These are phyloP conservation scores for Drosophila atroscutellata DNA, from an alignment of 2,888 invertebrate species.

Conservation along the genomic window DNA sequence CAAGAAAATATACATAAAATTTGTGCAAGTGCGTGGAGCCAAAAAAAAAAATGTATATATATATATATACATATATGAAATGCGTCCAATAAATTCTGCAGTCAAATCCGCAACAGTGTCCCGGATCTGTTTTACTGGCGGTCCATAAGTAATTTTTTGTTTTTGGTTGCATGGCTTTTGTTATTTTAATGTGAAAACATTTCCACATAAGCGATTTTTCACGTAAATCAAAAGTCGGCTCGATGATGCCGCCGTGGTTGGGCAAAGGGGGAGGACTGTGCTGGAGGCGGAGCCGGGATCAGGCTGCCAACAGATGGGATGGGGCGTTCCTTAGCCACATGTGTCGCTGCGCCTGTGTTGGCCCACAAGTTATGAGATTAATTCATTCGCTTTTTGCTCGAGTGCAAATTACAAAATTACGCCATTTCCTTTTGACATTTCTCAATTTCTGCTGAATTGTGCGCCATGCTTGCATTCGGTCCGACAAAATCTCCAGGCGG, in stretches of 20 bases:
- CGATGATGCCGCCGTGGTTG: constrained; percentile 34
- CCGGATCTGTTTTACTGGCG: constrained; percentile 15
- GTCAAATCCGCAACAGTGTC: constrained; percentile 50
- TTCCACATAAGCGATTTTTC: constrained; percentile 78
- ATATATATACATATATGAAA: constrained; percentile 14
- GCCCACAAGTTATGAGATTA: constrained; percentile 67
- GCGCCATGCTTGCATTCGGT: constrained; percentile 52
- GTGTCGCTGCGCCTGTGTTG: constrained; percentile 30
- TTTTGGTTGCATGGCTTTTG: constrained; percentile 16
- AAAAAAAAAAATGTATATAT: background rate
- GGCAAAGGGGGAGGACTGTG: background rate
- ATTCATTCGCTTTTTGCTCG: constrained; percentile 76
- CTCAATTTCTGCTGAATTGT: constrained; percentile 76
- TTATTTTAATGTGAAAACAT: constrained; percentile 65
- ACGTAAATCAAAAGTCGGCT: constrained; percentile 75
- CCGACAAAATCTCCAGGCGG: constrained; percentile 15
- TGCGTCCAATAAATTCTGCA: constrained; percentile 73
- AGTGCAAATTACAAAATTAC: constrained; percentile 78
- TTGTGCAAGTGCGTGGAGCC: constrained; percentile 53
- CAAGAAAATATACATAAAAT: constrained; percentile 50
- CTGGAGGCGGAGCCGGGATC: constrained; percentile 11
- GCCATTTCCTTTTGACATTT: constrained; percentile 76
- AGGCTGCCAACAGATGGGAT: constrained; percentile 5
- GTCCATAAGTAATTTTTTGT: constrained; percentile 10
- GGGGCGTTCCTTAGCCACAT: constrained; percentile 17